phyloP scores from a whole-genome alignment of 64 coral and sea anemone species.

The Montipora cactus region DNA sequence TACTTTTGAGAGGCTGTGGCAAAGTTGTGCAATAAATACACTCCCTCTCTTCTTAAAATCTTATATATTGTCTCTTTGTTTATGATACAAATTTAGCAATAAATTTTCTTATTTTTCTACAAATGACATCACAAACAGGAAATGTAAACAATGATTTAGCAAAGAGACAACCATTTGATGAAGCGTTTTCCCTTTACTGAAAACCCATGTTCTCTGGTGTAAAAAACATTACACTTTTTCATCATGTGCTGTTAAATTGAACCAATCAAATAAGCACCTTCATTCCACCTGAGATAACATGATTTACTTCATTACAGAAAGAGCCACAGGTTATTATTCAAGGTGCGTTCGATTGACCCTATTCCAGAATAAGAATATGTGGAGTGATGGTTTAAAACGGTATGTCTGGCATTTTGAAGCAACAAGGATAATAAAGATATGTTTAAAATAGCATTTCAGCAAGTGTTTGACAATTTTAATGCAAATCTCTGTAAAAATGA shows the following conservation, averaged over 20 bases:
- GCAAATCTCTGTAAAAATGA: too few species aligned
- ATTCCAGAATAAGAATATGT: too few species aligned
- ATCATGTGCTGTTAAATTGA: not conserved
- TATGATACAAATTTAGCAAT: not conserved
- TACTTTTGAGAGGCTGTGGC: not conserved
- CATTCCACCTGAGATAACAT: too few species aligned
- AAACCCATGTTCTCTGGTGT: not conserved
- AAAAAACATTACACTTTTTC: not conserved
- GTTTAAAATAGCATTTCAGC: too few species aligned
- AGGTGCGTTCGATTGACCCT: too few species aligned
- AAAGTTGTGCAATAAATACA: not conserved
- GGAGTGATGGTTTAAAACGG: too few species aligned
- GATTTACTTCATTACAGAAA: too few species aligned
- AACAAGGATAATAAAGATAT: too few species aligned
- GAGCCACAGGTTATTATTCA: too few species aligned
- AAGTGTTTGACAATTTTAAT: too few species aligned
- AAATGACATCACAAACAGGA: not conserved
- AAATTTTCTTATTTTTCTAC: not conserved
- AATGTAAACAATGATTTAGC: not conserved
- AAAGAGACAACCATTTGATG: not conserved
- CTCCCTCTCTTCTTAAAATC: not conserved
- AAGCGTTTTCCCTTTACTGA: not conserved
- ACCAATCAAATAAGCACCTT: slow-evolving; percentile 21
- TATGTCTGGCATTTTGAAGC: too few species aligned
- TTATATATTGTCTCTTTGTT: not conserved